Base-by-base conservation (phyloP, 2,113 vertebrate genomes). In the Verasper variegatus region DNA sequence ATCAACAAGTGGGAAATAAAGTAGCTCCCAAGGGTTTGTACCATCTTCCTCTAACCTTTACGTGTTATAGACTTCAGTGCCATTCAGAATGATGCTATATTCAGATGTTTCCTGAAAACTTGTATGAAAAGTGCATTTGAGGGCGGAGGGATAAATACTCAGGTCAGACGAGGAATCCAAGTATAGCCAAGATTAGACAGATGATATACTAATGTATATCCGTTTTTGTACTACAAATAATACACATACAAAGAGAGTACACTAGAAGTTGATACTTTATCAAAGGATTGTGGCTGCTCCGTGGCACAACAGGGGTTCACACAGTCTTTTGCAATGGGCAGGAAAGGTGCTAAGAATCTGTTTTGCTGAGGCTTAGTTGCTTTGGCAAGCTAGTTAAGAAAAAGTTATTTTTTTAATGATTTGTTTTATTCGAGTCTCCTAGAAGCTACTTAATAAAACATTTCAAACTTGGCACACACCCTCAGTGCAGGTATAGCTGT, bases 281-380 rank as follows among this genome's bases (percentile, higher is more conserved):
- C 17, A 49, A 21, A 47, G 9, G 10, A 15, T 51, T 23, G n/a
- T 37, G 21, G 20, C 26, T 55, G 35, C 52, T 21, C 2, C 7
- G 1, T 7, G 51, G 27, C 4, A 2, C 68, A 61, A n/a, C 2
- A 37, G 18, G 24, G 72, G n/a, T 17, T 21, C 40, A 4, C 4
- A 3, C 56, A 27, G 64, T 65, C 0, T 51, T 64, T 71, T 75
- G 42, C 49, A 55, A 49, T 80, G 58, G 26, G 24, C 12, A 65
- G 6, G 7, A 67, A 37, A 66, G 17, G 45, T 20, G 26, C 49
- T 13, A 72, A 17, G 1, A 42, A 27, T 66, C 47, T 12, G 37
- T 63, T 58, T 47, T 59, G 52, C 42, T 55, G 20, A 71, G 56
- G 23, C 52, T 51, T 27, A 59, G 66, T 74, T 81, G 60, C 47